phyloP scores from a whole-genome alignment of 2,113 vertebrate species.

The Brienomyrus longianalis region DNA sequence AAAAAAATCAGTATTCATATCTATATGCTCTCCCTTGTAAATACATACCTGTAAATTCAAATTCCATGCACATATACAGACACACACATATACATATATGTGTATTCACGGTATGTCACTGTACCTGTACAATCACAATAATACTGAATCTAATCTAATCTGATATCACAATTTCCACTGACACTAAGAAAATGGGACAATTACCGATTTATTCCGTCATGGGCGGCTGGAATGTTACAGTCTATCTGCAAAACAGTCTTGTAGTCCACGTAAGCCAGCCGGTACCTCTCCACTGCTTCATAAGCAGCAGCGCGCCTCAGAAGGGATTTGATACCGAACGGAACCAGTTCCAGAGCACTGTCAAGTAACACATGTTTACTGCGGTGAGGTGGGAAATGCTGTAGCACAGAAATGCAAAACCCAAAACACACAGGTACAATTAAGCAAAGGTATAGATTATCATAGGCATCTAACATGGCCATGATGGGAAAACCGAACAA shows the following conservation, averaged over 20 bases:
- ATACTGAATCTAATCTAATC: background rate
- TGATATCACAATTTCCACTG: background rate
- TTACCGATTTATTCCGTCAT: constrained; percentile 85
- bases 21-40: background rate
- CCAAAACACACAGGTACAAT: background rate
- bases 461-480: background rate
- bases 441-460: background rate
- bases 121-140: background rate
- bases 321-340: constrained; percentile 78
- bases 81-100: background rate
- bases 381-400: background rate
- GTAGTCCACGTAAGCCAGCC: constrained; percentile 82
- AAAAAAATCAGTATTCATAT: background rate
- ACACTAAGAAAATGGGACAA: background rate
- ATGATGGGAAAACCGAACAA: no score
- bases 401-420: background rate
- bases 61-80: background rate
- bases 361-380: background rate
- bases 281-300: constrained; percentile 79
- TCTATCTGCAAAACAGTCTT: constrained; percentile 79
- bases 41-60: background rate
- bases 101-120: background rate
- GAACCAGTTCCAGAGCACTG: constrained; percentile 64
- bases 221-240: constrained; percentile 63
- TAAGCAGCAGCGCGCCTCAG: constrained; percentile 77